phyloP scores from a whole-genome alignment of 1,140 invertebrate genomes.

The Pseudomyrmex gracilis region DNA sequence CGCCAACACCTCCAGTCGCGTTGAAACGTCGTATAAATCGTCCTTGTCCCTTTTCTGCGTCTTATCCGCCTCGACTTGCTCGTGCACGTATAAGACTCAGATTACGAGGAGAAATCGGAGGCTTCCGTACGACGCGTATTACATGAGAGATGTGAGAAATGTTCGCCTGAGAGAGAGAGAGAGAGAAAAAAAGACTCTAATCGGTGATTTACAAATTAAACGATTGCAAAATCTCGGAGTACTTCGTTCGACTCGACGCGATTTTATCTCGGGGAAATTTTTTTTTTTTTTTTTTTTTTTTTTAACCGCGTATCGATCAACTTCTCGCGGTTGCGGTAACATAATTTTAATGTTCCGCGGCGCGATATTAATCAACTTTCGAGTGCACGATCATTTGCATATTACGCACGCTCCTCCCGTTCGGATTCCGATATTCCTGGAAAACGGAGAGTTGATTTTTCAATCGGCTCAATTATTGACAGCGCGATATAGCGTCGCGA shows the following conservation, averaged over 20 bases:
- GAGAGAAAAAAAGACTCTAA: conserved; percentile 45
- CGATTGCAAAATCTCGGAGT: conserved; percentile 33
- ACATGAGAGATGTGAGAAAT: conserved; percentile 25
- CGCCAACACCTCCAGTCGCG: conserved; percentile 34
- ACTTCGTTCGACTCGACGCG: background rate
- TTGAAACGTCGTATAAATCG: conserved; percentile 60
- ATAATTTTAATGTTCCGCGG: conserved; percentile 22
- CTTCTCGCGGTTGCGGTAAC: conserved; percentile 13
- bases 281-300: conserved; percentile 36
- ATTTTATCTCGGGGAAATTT: conserved; percentile 1
- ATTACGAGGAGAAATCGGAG: conserved; percentile 67
- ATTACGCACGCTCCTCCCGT: conserved; percentile 2
- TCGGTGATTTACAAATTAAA: conserved; percentile 30
- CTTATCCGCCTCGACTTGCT: conserved; percentile 2
- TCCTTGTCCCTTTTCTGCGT: conserved; percentile 33
- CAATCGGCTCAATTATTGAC: conserved; percentile 12
- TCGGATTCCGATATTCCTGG: background rate
- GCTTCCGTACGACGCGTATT: background rate
- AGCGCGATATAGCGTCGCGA: conserved; percentile 31
- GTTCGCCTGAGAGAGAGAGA: conserved; percentile 19
- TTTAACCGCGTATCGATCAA: conserved; percentile 24
- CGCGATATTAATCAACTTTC: conserved; percentile 42
- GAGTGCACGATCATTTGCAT: conserved; percentile 50
- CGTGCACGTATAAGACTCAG: conserved; percentile 28
- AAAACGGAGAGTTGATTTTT: conserved; percentile 20